These are phyloP conservation scores for Carassius auratus DNA, from an alignment of 2,113 vertebrate genomes.

Conservation along the genomic window DNA sequence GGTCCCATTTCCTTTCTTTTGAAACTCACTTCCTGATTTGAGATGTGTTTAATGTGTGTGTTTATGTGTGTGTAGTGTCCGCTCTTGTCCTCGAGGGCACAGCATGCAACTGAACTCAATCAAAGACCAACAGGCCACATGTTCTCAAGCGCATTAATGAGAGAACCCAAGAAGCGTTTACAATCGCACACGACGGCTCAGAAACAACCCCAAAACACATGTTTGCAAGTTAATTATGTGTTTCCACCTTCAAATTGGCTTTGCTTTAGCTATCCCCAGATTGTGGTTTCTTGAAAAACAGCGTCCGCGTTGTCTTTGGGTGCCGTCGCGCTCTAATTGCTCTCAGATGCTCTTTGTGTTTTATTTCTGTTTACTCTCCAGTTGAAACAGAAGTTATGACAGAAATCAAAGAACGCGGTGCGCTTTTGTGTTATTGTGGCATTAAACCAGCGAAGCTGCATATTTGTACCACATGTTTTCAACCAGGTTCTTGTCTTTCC, in stretches of 20 bases:
- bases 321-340: background rate
- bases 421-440: background rate
- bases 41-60: slow-evolving; percentile 17
- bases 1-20: slow-evolving; percentile 1
- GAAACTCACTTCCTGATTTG: background rate
- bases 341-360: slow-evolving; percentile 30
- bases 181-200: background rate
- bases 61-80: background rate
- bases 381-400: slow-evolving; percentile 28
- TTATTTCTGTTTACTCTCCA: slow-evolving; percentile 30
- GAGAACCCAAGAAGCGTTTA: slow-evolving; percentile 3
- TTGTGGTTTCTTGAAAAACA: background rate
- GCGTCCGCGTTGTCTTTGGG: slow-evolving; percentile 15
- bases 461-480: background rate
- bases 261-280: background rate
- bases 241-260: slow-evolving; percentile 35
- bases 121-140: slow-evolving; percentile 8
- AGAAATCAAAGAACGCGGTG: background rate
- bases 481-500: background rate
- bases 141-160: slow-evolving; percentile 29
- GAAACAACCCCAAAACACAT: slow-evolving; percentile 14
- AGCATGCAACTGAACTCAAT: background rate
- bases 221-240: background rate
- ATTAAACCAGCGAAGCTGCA: background rate
- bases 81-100: slow-evolving; percentile 19